Conservation (phyloP, 2,797 vertebrate species). For the Mormyrops boulengeri region DNA sequence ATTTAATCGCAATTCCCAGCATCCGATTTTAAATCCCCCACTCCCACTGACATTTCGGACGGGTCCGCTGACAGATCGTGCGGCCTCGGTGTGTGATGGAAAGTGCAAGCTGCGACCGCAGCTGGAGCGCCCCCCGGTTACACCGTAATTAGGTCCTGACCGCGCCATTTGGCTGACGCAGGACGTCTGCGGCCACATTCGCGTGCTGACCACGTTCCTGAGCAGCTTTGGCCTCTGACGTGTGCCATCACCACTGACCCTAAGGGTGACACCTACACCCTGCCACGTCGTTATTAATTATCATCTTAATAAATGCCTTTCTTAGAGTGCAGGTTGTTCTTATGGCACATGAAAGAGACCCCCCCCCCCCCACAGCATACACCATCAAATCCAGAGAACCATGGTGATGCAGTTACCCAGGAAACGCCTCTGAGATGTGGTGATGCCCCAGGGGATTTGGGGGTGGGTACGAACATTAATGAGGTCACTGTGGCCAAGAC, state of each 20-base stretch:
- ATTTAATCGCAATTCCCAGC: not conserved
- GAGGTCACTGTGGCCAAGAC: conserved; percentile 35
- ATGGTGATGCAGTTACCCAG: conserved; percentile 23
- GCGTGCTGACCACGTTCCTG: not conserved
- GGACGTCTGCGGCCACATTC: not conserved
- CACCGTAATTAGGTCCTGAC: not conserved
- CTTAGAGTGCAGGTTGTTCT: not conserved
- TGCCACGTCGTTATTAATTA: not conserved
- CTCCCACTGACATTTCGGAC: not conserved
- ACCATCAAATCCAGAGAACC: not conserved
- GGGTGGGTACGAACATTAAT: conserved; percentile 30
- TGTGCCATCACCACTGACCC: not conserved
- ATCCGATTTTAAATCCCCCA: not conserved
- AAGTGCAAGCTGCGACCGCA: not conserved
- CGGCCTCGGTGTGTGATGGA: not conserved
- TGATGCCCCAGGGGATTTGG: conserved; percentile 37
- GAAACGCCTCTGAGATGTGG: conserved; percentile 55
- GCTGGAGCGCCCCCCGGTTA: not conserved
- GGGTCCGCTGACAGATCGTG: not conserved
- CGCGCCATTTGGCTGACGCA: not conserved
- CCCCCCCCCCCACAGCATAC: not conserved
- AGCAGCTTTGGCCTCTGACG: not conserved
- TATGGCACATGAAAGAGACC: not conserved
- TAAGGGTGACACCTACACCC: not conserved
- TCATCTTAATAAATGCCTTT: not conserved